phyloP scores from a whole-genome alignment of 2,797 vertebrate species.

The Mus minutoides region DNA sequence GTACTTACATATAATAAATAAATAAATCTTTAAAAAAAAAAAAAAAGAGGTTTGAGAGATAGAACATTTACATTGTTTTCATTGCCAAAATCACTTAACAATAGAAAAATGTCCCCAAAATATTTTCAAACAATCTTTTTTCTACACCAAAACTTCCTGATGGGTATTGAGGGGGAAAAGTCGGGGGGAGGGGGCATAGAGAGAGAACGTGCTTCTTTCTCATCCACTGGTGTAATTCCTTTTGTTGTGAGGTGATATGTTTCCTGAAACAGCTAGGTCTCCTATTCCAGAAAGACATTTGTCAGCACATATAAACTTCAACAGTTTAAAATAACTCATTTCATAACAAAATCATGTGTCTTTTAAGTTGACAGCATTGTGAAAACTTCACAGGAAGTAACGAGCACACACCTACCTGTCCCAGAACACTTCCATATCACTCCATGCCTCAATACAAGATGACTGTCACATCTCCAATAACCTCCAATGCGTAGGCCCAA shows the following conservation, averaged over 20 bases:
- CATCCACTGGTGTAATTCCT: neutral
- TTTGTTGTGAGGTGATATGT: neutral
- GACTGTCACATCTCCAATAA: neutral
- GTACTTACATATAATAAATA: too few species aligned
- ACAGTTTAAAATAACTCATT: conserved; percentile 40
- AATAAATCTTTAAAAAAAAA: too few species aligned
- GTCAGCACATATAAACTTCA: conserved; percentile 44
- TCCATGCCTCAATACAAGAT: neutral
- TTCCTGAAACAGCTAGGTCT: conserved; percentile 12
- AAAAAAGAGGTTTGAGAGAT: neutral
- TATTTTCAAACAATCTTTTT: neutral
- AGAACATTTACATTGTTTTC: neutral
- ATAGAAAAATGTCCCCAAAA: neutral
- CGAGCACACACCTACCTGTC: neutral
- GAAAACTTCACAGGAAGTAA: conserved; percentile 10
- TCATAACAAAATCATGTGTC: conserved; percentile 36
- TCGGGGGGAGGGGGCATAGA: too few species aligned
- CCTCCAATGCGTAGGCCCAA: neutral
- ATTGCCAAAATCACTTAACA: conserved; percentile 45
- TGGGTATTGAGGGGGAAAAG: neutral
- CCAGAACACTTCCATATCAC: conserved; percentile 14
- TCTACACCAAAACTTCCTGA: neutral
- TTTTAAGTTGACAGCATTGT: neutral
- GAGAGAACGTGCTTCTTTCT: neutral
- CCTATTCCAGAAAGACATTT: neutral